Evolutionary conservation across 2,113 vertebrate species (phyloP).

Genomic region (Apus apus): DNA sequence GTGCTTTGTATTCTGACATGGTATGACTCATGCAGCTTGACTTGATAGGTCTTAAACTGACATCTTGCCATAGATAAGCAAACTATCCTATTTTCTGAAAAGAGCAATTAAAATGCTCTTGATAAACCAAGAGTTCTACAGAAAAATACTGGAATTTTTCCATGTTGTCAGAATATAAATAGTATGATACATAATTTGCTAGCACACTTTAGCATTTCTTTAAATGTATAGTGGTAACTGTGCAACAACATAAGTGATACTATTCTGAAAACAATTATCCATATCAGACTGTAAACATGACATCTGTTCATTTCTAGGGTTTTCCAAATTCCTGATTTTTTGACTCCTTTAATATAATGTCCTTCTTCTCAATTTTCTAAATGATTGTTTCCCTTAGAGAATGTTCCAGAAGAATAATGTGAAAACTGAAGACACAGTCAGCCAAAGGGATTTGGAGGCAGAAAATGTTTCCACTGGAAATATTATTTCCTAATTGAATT

Average conservation of each 20-base stretch:
- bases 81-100: constrained; percentile 36
- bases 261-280: neutral
- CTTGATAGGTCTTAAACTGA: constrained; percentile 8
- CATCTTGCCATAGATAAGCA: constrained; percentile 52
- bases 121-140: neutral
- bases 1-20: constrained; percentile 25
- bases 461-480: neutral
- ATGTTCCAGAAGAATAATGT: neutral
- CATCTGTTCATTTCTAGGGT: neutral
- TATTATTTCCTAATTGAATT: neutral
- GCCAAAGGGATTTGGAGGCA: neutral
- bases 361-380: neutral
- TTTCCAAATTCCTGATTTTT: neutral
- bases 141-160: constrained; percentile 27
- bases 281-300: no score
- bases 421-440: neutral
- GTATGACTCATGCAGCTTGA: constrained; percentile 16
- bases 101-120: constrained; percentile 21
- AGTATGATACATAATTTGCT: neutral
- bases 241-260: neutral
- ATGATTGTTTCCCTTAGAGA: neutral
- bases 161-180: neutral
- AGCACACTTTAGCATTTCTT: neutral
- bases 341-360: neutral
- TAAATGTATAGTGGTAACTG: neutral